Evolutionary conservation across 2,888 invertebrate species (phyloP).

Genomic region (Salticus scenicus): DNA sequence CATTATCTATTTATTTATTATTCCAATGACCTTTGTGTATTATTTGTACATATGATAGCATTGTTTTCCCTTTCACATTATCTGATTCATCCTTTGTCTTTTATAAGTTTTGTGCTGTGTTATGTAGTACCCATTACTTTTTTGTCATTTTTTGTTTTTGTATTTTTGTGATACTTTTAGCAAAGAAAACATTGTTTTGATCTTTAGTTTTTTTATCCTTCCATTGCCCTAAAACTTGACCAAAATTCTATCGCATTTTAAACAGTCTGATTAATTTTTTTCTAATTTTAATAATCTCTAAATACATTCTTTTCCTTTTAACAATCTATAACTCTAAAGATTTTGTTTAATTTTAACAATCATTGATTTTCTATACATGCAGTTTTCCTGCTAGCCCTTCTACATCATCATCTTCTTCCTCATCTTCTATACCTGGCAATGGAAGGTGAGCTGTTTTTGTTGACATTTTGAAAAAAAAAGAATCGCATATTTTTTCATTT

Average conservation of each 20-base stretch:
- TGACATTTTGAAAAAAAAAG: neutral
- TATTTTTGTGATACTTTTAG: neutral
- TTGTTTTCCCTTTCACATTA: too few relatives aligned
- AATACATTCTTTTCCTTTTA: neutral
- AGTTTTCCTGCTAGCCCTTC: constrained; percentile 70
- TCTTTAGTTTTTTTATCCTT: neutral
- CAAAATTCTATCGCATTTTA: too few relatives aligned
- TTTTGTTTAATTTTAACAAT: neutral
- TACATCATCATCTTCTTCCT: constrained; percentile 66
- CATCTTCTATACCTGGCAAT: constrained; percentile 61
- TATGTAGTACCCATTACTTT: too few relatives aligned
- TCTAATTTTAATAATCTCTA: neutral
- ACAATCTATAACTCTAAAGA: neutral
- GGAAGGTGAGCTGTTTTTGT: constrained; percentile 46
- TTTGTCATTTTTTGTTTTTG: neutral
- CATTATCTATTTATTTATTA: too few relatives aligned
- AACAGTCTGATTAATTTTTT: neutral
- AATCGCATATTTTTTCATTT: neutral
- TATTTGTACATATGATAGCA: too few relatives aligned
- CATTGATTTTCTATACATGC: constrained; percentile 22
- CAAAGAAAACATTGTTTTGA: neutral
- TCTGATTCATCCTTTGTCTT: too few relatives aligned
- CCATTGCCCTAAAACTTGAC: neutral
- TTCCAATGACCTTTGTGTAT: too few relatives aligned
- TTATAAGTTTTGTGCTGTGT: too few relatives aligned